Evolutionary conservation across 2,888 invertebrate genomes (phyloP).

Genomic region (Ceriagrion tenellum): DNA sequence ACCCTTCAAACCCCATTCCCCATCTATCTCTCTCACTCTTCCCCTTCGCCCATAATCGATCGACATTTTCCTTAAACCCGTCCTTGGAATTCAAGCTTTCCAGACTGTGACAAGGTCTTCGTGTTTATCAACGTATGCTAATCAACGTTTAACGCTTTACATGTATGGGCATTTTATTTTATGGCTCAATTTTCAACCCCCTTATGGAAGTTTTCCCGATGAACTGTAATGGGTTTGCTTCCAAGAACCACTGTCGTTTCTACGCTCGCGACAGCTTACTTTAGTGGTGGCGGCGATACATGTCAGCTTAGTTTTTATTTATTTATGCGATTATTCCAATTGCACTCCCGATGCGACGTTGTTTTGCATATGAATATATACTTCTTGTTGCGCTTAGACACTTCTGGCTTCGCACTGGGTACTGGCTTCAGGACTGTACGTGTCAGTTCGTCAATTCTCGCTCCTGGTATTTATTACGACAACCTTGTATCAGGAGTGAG

Average conservation of each 20-base stretch:
- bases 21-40: not conserved
- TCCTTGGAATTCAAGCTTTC: conserved; percentile 60
- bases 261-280: not conserved
- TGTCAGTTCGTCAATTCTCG: not conserved
- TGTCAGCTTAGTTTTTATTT: not conserved
- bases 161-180: conserved; percentile 11
- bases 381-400: not conserved
- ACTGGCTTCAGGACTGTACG: not conserved
- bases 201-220: not conserved
- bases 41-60: conserved; percentile 16
- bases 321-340: not conserved
- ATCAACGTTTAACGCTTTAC: not conserved
- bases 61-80: conserved; percentile 50
- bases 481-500: not conserved
- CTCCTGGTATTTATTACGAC: not conserved
- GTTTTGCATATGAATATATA: not conserved
- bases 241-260: not conserved
- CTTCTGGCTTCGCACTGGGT: not conserved
- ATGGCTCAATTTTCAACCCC: not conserved
- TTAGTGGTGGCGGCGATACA: not conserved
- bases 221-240: not conserved
- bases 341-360: not conserved
- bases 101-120: conserved; percentile 20
- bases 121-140: conserved; percentile 25
- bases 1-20: not conserved